These are phyloP conservation scores for Phengaris arion DNA, from an alignment of 2,888 invertebrate genomes.

Conservation along the genomic window DNA sequence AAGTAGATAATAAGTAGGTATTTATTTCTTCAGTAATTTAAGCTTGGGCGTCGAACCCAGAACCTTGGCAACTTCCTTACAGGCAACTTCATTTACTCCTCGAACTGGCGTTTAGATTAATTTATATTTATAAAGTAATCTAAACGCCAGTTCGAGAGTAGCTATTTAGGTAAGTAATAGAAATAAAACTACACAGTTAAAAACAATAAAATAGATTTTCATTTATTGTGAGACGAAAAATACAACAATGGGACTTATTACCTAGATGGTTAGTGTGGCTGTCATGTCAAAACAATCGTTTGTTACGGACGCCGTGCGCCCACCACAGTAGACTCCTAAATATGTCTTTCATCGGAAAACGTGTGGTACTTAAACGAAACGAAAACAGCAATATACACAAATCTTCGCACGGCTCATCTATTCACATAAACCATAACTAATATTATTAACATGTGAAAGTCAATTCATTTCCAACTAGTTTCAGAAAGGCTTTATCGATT, in stretches of 20 bases:
- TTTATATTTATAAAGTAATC: no score
- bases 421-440: slow-evolving; percentile 74
- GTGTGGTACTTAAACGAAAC: slow-evolving; percentile 72
- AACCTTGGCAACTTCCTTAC: neutral
- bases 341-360: slow-evolving; percentile 78
- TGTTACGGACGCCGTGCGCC: slow-evolving; percentile 50
- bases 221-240: slow-evolving; percentile 81
- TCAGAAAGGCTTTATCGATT: slow-evolving; percentile 79
- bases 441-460: slow-evolving; percentile 71
- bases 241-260: slow-evolving; percentile 80
- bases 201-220: slow-evolving; percentile 81
- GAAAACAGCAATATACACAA: slow-evolving; percentile 71
- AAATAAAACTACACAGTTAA: slow-evolving; percentile 73
- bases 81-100: neutral
- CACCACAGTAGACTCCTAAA: slow-evolving; percentile 63
- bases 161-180: neutral
- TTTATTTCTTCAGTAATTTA: no score
- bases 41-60: no score
- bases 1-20: no score
- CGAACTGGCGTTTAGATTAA: no score
- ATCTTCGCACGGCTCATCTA: slow-evolving; percentile 68
- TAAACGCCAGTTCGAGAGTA: no score
- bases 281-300: slow-evolving; percentile 73
- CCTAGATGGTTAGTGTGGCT: slow-evolving; percentile 79
- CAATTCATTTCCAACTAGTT: slow-evolving; percentile 72